These are phyloP conservation scores for Helostoma temminkii DNA, from an alignment of 2,797 vertebrate species.

Conservation along the genomic window DNA sequence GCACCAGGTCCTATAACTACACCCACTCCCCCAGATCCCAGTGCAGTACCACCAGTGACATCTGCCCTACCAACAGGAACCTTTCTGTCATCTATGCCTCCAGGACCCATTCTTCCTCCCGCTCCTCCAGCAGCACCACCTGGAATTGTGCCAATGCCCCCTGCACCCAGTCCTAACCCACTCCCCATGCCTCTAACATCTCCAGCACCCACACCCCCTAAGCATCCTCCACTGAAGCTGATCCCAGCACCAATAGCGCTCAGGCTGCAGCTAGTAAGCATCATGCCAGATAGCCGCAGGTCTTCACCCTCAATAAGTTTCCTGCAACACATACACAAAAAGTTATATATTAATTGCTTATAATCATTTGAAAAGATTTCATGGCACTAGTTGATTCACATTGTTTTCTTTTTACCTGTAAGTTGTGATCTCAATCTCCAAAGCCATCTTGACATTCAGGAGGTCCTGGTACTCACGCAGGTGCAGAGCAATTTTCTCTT, in stretches of 20 bases:
- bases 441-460: slow-evolving; percentile 85
- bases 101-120: slow-evolving; percentile 46
- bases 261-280: slow-evolving; percentile 70
- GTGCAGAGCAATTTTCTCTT: slow-evolving; percentile 84
- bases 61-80: slow-evolving; percentile 32
- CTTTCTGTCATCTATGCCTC: slow-evolving; percentile 19
- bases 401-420: slow-evolving; percentile 77
- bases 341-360: neutral
- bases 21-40: slow-evolving; percentile 26
- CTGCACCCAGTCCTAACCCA: slow-evolving; percentile 36
- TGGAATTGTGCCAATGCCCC: slow-evolving; percentile 20
- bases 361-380: neutral
- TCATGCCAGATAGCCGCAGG: slow-evolving; percentile 77
- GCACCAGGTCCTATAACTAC: slow-evolving; percentile 1
- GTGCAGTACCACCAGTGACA: slow-evolving; percentile 15
- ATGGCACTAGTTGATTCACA: neutral
- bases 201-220: slow-evolving; percentile 46
- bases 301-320: slow-evolving; percentile 87
- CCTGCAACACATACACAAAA: slow-evolving; percentile 59
- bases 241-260: slow-evolving; percentile 64
- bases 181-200: slow-evolving; percentile 30
- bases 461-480: slow-evolving; percentile 86
- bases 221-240: slow-evolving; percentile 61
- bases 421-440: slow-evolving; percentile 87
- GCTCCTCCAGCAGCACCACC: slow-evolving; percentile 35